A percentile compares a stretch with the other conserved stretches of the same genome.
Conservation (phyloP, 2,797 vertebrate genomes). For the Acrocephalus scirpaceus region DNA sequence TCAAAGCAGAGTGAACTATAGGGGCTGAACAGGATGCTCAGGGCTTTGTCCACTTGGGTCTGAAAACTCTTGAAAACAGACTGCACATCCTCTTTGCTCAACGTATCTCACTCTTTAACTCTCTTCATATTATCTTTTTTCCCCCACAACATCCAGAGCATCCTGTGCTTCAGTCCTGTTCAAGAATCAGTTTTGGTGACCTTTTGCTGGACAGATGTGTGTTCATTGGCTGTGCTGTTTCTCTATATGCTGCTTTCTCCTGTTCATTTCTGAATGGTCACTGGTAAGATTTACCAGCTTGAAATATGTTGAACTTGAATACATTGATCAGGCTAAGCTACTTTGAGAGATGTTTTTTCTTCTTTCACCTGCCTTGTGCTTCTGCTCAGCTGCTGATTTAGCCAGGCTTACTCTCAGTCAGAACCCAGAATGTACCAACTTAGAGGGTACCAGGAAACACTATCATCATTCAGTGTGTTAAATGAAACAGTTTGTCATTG, state of each 20-base stretch:
- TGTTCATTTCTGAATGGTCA: not conserved
- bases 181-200: not conserved
- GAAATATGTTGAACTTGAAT: not conserved
- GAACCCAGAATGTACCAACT: accelerated
- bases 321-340: not conserved
- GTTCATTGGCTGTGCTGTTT: not conserved
- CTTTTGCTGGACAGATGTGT: not conserved
- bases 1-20: not conserved
- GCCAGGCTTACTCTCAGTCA: not conserved
- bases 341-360: not conserved
- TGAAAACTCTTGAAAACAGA: not conserved
- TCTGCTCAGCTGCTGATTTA: not conserved
- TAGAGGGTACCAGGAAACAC: not conserved
- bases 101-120: accelerated
- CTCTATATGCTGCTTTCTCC: not conserved
- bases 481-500: not conserved
- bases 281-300: not conserved
- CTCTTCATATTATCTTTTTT: not conserved
- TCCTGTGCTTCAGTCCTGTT: not conserved
- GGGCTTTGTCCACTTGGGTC: not conserved
- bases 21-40: not conserved
- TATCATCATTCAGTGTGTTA: not conserved
- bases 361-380: not conserved
- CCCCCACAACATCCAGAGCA: not conserved
- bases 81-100: not conserved